phyloP scores from a whole-genome alignment of 64 coral and sea anemone species.

The Astreopora myriophthalma region DNA sequence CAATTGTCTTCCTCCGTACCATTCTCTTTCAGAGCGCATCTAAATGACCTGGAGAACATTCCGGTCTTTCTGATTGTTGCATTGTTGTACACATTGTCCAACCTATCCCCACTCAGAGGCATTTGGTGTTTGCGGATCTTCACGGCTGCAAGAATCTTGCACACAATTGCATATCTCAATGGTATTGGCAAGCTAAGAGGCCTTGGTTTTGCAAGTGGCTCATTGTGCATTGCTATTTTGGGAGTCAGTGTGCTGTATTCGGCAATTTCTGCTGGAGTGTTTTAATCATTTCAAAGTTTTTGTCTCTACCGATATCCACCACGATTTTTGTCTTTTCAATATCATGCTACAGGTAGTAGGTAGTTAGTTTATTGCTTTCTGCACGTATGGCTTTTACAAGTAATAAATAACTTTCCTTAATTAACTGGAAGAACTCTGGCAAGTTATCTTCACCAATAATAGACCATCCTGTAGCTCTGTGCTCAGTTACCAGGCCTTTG shows the following conservation, averaged over 20 bases:
- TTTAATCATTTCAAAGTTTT: neutral
- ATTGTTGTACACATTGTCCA: constrained; percentile 50
- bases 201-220: neutral
- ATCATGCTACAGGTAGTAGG: too few species aligned
- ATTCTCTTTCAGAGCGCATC: constrained; percentile 59
- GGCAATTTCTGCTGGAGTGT: neutral
- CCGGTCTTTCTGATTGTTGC: constrained; percentile 67
- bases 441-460: too few species aligned
- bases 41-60: constrained; percentile 82
- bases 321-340: too few species aligned
- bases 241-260: constrained; percentile 31
- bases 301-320: too few species aligned
- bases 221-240: constrained; percentile 28
- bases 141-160: constrained; percentile 49
- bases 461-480: too few species aligned
- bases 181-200: constrained; percentile 2
- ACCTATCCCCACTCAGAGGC: constrained; percentile 24
- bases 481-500: too few species aligned
- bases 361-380: too few species aligned
- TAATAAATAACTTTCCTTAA: too few species aligned
- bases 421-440: too few species aligned
- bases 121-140: constrained; percentile 80
- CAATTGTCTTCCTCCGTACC: too few species aligned
- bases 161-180: constrained; percentile 73
- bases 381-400: too few species aligned